Evolutionary conservation across 2,113 vertebrate species (phyloP).

Genomic region (Montifringilla adamsi): DNA sequence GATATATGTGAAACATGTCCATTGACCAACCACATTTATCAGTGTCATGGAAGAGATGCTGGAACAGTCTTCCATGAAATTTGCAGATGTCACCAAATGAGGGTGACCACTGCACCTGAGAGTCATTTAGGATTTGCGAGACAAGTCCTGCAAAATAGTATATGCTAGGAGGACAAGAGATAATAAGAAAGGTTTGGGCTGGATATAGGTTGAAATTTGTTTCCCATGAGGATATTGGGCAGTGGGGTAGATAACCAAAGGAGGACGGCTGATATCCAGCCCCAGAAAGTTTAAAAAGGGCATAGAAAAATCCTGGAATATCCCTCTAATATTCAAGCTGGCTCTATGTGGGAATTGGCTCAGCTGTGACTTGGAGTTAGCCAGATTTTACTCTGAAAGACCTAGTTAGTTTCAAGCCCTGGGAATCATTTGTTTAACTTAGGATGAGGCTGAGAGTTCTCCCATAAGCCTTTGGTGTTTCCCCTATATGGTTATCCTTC

Average conservation of each 20-base stretch:
- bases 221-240: fast-evolving
- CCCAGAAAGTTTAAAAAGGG: not conserved
- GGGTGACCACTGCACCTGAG: not conserved
- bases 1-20: not conserved
- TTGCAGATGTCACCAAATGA: not conserved
- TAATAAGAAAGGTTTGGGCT: fast-evolving
- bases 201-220: not conserved
- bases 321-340: fast-evolving
- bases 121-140: not conserved
- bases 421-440: not conserved
- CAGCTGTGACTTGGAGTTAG: not conserved
- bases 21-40: not conserved
- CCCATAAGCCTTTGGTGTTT: not conserved
- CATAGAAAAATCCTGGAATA: not conserved
- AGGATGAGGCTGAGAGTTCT: not conserved
- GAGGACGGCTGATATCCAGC: not conserved
- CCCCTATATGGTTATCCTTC: not conserved
- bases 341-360: not conserved
- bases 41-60: not conserved
- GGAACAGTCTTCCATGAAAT: not conserved
- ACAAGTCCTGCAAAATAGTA: fast-evolving
- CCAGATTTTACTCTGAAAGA: not conserved
- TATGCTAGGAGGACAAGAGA: not conserved
- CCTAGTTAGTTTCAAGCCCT: not conserved
- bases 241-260: not conserved